phyloP scores from a whole-genome alignment of 1,140 invertebrate species.

The Drosophila azteca region DNA sequence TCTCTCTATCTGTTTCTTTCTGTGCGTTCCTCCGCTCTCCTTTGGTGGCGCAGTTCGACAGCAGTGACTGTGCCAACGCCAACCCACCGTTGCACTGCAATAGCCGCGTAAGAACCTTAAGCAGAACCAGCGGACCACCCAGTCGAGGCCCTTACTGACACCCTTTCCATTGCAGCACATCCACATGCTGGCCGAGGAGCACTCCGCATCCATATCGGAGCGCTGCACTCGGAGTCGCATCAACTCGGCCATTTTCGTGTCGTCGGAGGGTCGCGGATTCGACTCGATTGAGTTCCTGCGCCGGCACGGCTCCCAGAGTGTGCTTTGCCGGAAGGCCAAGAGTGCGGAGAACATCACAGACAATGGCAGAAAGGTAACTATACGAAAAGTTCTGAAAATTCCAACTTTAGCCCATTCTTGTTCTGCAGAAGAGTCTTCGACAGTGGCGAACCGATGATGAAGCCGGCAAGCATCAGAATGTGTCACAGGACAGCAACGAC shows the following conservation, averaged over 20 bases:
- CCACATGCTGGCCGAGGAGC: conserved; percentile 84
- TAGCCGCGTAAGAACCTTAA: conserved; percentile 72
- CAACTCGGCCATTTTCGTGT: conserved; percentile 90
- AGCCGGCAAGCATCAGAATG: conserved; percentile 60
- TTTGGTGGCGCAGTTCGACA: conserved; percentile 72
- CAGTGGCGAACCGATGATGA: conserved; percentile 81
- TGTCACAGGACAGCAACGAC: conserved; percentile 55
- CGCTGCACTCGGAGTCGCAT: conserved; percentile 88
- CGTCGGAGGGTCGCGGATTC: conserved; percentile 89
- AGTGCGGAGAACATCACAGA: conserved; percentile 88
- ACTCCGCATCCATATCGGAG: conserved; percentile 81
- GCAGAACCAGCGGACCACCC: conserved; percentile 15
- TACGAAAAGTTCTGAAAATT: no score
- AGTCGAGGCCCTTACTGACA: conserved; percentile 22
- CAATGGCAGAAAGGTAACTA: conserved; percentile 72
- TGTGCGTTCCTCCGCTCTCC: conserved; percentile 12
- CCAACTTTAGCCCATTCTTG: background rate
- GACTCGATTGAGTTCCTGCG: conserved; percentile 90
- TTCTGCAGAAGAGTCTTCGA: conserved; percentile 72
- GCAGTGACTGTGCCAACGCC: conserved; percentile 82
- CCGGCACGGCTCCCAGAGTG: conserved; percentile 90
- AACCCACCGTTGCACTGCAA: conserved; percentile 82
- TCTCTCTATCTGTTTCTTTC: conserved; percentile 47
- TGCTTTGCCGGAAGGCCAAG: conserved; percentile 90
- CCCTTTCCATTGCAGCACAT: conserved; percentile 85